A percentile compares a stretch with the other conserved stretches of the same genome.
Evolutionary conservation across 1,140 invertebrate species (phyloP).

Genomic region (Vanessa tameamea): DNA sequence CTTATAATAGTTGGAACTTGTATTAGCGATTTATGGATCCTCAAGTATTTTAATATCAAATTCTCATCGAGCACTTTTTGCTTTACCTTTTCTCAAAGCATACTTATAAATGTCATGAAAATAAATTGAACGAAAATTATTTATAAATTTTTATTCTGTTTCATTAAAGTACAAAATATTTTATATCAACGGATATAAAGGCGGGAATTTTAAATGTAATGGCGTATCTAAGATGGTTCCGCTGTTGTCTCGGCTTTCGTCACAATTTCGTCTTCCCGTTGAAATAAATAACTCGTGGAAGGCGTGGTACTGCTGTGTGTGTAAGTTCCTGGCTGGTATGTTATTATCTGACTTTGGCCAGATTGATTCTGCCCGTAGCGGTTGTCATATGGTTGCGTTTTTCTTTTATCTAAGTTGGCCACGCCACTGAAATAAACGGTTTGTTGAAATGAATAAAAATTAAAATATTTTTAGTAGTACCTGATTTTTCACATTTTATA

Average conservation of each 20-base stretch:
- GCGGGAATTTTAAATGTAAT: not conserved
- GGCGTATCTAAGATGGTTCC: constrained; percentile 40
- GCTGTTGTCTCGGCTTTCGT: constrained; percentile 50
- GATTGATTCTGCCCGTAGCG: constrained; percentile 42
- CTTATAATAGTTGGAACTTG: too few relatives aligned
- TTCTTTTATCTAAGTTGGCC: constrained; percentile 44
- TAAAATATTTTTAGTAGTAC: too few relatives aligned
- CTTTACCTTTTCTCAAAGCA: not conserved
- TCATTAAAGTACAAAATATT: constrained; percentile 8
- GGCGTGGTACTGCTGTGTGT: constrained; percentile 59
- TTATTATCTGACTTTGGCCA: constrained; percentile 40
- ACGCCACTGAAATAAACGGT: constrained; percentile 51
- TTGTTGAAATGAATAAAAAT: not conserved
- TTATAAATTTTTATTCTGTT: constrained; percentile 1
- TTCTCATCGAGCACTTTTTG: not conserved
- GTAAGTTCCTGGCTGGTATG: constrained; percentile 36
- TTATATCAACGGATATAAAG: not conserved
- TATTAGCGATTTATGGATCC: not conserved
- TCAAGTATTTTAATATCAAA: constrained; percentile 5
- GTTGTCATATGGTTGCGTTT: constrained; percentile 34
- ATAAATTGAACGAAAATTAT: not conserved
- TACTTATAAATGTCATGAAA: too few relatives aligned
- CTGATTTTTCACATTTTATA: too few relatives aligned
- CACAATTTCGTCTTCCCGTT: constrained; percentile 60
- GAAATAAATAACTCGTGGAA: constrained; percentile 63